Conservation (phyloP, 2,113 vertebrate species). For the Willisornis vidua region DNA sequence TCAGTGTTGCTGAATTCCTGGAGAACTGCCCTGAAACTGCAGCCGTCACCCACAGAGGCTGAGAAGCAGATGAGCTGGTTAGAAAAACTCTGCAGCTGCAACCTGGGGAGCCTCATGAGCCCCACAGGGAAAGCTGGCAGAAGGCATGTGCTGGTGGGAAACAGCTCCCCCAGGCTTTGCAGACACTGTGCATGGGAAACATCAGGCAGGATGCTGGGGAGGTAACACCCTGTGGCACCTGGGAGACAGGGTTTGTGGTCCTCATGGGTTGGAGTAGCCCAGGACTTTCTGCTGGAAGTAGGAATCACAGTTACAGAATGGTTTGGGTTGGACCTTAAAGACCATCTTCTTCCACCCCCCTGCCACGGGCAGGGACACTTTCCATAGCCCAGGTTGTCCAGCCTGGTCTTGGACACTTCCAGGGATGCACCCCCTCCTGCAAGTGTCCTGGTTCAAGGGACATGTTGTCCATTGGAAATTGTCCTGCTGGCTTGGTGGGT, state of each 20-base stretch:
- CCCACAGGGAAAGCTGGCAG: accelerated
- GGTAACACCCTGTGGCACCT: no score
- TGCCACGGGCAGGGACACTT: neutral
- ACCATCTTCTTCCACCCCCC: neutral
- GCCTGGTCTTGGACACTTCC: neutral
- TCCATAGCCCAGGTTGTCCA: neutral
- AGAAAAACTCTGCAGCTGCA: neutral
- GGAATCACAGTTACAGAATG: neutral
- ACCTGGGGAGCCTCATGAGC: neutral
- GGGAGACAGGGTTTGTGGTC: neutral
- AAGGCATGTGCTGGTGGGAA: accelerated
- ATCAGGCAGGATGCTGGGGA: accelerated
- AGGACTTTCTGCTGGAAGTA: neutral
- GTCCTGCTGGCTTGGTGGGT: neutral
- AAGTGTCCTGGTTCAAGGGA: neutral
- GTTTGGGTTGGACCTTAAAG: neutral
- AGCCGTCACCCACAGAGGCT: neutral
- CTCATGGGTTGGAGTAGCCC: neutral
- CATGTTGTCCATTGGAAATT: accelerated
- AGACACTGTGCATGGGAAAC: neutral
- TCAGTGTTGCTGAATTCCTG: neutral
- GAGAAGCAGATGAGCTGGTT: neutral
- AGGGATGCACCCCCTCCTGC: neutral
- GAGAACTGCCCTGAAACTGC: neutral
- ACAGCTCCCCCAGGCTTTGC: neutral